These are phyloP conservation scores for Eupeodes corollae DNA, from an alignment of 1,140 invertebrate genomes.

Conservation along the genomic window DNA sequence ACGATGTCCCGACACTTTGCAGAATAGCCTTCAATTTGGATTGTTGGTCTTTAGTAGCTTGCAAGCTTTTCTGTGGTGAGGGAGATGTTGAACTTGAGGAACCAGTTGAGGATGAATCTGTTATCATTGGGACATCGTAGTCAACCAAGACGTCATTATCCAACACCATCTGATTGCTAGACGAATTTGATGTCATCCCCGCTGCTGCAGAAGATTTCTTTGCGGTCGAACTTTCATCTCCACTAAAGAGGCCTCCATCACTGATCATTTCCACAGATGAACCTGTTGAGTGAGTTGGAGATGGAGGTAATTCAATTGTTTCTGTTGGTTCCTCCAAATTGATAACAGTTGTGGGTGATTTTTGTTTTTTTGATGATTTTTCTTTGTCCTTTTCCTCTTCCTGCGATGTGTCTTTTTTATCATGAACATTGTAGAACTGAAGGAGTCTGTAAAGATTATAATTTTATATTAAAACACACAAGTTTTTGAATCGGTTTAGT, in stretches of 20 bases:
- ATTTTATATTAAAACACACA: not conserved
- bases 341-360: conserved; percentile 37
- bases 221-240: not conserved
- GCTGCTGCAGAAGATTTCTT: not conserved
- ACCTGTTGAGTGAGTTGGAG: conserved; percentile 4
- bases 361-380: conserved; percentile 40
- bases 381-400: conserved; percentile 22
- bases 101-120: conserved; percentile 5
- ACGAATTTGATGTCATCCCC: not conserved
- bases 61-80: conserved; percentile 9
- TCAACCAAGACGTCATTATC: conserved; percentile 8
- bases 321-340: conserved; percentile 4
- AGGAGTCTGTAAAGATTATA: conserved; percentile 45
- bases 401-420: conserved; percentile 42
- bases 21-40: conserved; percentile 32
- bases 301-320: conserved; percentile 2
- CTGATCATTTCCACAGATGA: conserved; percentile 3
- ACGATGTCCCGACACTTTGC: conserved; percentile 9
- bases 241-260: not conserved
- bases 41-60: conserved; percentile 13
- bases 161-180: conserved; percentile 6
- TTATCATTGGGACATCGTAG: conserved; percentile 18
- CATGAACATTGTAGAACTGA: conserved; percentile 55
- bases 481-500: no score
- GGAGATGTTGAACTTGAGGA: conserved; percentile 16